These are phyloP conservation scores for Phalloptychus januarius DNA, from an alignment of 2,797 vertebrate species.

Conservation along the genomic window DNA sequence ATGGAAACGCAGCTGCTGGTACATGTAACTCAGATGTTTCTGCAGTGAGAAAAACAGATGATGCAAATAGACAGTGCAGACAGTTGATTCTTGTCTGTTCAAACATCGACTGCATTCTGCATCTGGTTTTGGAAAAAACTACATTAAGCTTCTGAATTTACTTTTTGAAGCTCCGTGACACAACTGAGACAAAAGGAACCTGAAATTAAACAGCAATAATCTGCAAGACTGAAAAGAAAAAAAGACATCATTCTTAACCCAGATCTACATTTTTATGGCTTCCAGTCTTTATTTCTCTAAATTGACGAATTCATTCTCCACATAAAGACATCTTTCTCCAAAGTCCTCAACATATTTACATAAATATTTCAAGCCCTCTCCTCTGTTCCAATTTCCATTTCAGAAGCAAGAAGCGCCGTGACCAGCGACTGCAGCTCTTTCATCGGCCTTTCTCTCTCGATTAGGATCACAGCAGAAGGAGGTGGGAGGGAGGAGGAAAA, in stretches of 20 bases:
- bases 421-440: conserved; percentile 38
- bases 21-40: not conserved
- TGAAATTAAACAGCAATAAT: not conserved
- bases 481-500: conserved; percentile 34
- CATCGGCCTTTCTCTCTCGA: conserved; percentile 49
- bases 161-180: not conserved
- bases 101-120: not conserved
- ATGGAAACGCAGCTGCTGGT: too few relatives aligned
- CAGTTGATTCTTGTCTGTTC: not conserved
- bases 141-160: not conserved
- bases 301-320: not conserved
- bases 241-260: not conserved
- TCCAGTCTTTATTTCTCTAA: not conserved
- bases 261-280: not conserved
- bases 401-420: conserved; percentile 11
- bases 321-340: not conserved
- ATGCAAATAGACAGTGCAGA: not conserved
- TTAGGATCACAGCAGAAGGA: conserved; percentile 58
- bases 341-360: not conserved
- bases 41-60: not conserved
- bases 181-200: not conserved
- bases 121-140: not conserved
- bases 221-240: not conserved
- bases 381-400: conserved; percentile 17
- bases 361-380: conserved; percentile 4